Conservation (phyloP, 2,888 invertebrate genomes). For the Ellobium chinense region DNA sequence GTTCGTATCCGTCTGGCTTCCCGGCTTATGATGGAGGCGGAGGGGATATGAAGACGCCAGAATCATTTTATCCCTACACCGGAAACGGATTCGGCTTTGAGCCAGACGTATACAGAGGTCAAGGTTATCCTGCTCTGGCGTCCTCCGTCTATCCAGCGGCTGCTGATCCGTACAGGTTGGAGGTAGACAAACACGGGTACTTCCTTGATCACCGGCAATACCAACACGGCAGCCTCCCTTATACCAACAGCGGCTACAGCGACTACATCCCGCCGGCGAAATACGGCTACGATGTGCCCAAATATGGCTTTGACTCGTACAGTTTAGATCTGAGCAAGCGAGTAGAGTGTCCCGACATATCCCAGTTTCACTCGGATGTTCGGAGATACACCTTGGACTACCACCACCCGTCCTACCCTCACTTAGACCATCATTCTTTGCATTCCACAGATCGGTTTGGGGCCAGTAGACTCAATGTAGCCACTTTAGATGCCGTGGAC, state of each 20-base stretch:
- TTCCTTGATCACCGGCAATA: conserved; percentile 76
- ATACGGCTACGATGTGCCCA: conserved; percentile 73
- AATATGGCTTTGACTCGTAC: conserved; percentile 73
- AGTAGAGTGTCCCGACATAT: conserved; percentile 71
- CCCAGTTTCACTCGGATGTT: conserved; percentile 42
- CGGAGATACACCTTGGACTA: conserved; percentile 35
- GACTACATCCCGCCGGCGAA: conserved; percentile 73
- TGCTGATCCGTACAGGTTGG: conserved; percentile 68
- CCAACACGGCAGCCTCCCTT: conserved; percentile 71
- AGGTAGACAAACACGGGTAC: conserved; percentile 74
- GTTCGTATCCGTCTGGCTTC: conserved; percentile 60
- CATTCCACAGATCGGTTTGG: conserved; percentile 55
- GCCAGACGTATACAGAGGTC: conserved; percentile 68
- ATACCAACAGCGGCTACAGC: conserved; percentile 73
- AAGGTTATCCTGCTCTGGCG: conserved; percentile 66
- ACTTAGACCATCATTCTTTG: conserved; percentile 56
- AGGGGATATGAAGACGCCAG: conserved; percentile 68
- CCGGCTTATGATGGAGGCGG: conserved; percentile 64
- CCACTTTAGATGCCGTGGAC: conserved; percentile 67
- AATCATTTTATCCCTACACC: conserved; percentile 72
- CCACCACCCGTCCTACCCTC: conserved; percentile 24
- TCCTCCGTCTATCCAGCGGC: conserved; percentile 62
- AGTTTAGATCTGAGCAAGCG: conserved; percentile 75
- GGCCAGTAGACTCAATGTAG: conserved; percentile 67
- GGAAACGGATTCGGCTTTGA: conserved; percentile 71